Base-by-base conservation (phyloP, 2,888 invertebrate species). In the Parapristionchus giblindavisi region DNA sequence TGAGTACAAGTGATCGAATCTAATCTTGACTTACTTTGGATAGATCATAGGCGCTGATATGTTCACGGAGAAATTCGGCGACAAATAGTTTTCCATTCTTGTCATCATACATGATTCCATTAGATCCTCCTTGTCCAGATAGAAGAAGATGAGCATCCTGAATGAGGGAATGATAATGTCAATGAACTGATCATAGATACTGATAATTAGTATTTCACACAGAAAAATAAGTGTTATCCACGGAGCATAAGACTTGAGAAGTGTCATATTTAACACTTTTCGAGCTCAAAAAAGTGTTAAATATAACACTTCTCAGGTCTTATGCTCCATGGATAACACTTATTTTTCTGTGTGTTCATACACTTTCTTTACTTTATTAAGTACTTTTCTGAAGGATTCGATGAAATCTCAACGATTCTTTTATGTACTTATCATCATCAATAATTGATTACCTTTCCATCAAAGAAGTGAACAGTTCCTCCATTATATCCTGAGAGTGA, bases 41-140 rank as follows among this genome's bases (percentile, higher is more conserved):
- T 71, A 78, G 75, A 0, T 66, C 29, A 60, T 77, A 82, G 5
- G 80, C 77, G 4, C 75, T 77, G 27, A 83, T 77, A 2, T 56
- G 76, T 58, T 78, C 75, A 36, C 77, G 54, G 58, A 79, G 78
- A 11, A 80, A 75, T 29, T 79, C 77, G 0, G 83, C 77, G 5
- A 82, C 79, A 58, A 81, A 77, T 4, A 83, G 68, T 24, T 76
- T 76, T 51, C 77, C 79, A 3, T 36, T 56, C 36, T 79, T 76
- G 27, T 71, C 40, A 36, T 80, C 79, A 32, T 81, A 56, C 17
- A 73, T 77, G 36, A 83, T 79, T 61, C 83, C 83, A 71, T 83
- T 83, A 11, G 81, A 75, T 8, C 70, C 76, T 0, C 56, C 73
- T 17, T 58, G 48, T 8, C 73, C 66, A 27, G 75, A 65, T 8